Percentiles rank a stretch among this genome's conserved stretches.
These are phyloP conservation scores for Porphyrio hochstetteri DNA, from an alignment of 2,113 vertebrate species.

Conservation along the genomic window DNA sequence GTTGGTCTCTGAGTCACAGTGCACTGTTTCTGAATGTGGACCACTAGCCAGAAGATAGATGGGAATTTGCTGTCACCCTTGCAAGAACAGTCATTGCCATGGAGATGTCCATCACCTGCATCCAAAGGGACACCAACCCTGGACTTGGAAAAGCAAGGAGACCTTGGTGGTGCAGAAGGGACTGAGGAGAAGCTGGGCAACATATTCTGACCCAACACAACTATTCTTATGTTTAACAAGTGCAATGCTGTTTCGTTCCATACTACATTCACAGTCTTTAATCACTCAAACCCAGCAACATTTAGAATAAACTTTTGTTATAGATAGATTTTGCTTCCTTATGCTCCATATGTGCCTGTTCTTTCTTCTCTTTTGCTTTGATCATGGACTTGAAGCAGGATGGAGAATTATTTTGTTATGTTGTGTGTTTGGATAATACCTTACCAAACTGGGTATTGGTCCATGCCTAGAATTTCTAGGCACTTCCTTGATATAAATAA, in stretches of 20 bases:
- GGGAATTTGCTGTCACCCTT: background rate
- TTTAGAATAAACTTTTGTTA: background rate
- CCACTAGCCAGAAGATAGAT: background rate
- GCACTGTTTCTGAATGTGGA: background rate
- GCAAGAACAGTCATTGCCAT: background rate
- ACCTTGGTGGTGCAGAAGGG: background rate
- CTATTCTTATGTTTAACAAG: background rate
- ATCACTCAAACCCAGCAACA: background rate
- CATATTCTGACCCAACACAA: background rate
- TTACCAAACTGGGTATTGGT: background rate
- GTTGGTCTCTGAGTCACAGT: background rate
- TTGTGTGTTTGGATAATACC: background rate
- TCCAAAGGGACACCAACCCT: background rate
- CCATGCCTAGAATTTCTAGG: background rate
- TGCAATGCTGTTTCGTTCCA: background rate
- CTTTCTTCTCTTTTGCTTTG: background rate
- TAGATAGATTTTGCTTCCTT: background rate
- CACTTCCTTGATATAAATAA: background rate
- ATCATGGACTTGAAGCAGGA: background rate
- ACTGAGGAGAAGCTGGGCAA: background rate
- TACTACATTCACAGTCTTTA: background rate
- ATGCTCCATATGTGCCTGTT: background rate
- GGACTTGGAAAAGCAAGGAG: background rate
- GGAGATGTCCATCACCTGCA: background rate
- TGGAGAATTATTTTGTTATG: background rate